phyloP scores from a whole-genome alignment of 2,113 vertebrate genomes.

The Lepidiolamprologus cunningtoni region DNA sequence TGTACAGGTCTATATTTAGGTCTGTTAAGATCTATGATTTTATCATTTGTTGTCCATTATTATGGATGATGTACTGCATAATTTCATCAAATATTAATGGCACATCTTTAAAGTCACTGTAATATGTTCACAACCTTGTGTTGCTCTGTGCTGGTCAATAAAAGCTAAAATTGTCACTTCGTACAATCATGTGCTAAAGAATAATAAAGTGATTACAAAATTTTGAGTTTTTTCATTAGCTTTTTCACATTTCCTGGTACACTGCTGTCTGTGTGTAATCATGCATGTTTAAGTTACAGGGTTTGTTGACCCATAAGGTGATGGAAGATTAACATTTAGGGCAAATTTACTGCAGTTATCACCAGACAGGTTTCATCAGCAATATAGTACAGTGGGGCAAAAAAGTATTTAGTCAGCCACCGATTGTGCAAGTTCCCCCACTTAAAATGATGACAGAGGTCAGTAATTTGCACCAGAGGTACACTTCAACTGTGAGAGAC shows the following conservation, averaged over 20 bases:
- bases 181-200: not conserved
- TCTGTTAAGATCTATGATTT: not conserved
- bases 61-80: not conserved
- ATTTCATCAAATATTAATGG: not conserved
- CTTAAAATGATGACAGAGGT: too few species aligned
- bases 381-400: not conserved
- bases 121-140: not conserved
- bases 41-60: not conserved
- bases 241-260: not conserved
- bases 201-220: not conserved
- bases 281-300: slow-evolving; percentile 23
- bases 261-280: not conserved
- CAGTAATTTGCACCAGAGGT: too few species aligned
- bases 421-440: too few species aligned
- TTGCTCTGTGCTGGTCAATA: not conserved
- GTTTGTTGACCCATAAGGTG: not conserved
- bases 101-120: not conserved
- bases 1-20: not conserved
- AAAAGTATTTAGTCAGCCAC: too few species aligned
- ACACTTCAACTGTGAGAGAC: too few species aligned
- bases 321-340: not conserved
- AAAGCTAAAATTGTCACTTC: not conserved
- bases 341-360: not conserved
- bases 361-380: not conserved
- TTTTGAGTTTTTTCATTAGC: not conserved